Conservation (phyloP, 2,888 invertebrate species). For the Thelaira solivaga region DNA sequence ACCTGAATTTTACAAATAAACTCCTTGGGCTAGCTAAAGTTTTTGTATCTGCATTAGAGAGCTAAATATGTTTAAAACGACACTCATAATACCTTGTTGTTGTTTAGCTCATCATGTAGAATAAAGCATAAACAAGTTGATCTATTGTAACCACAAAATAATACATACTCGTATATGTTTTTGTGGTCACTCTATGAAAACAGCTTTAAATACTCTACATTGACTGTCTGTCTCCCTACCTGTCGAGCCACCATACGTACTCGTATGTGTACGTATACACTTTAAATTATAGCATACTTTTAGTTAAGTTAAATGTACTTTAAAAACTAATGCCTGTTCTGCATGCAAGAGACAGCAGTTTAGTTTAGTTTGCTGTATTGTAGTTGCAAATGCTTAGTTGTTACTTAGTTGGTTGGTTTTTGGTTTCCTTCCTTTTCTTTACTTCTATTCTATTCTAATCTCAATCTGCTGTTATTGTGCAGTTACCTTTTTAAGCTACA, state of each 20-base stretch:
- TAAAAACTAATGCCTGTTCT: conserved; percentile 43
- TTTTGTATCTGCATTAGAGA: no score
- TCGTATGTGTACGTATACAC: no score
- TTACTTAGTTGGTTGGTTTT: not conserved
- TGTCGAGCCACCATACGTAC: not conserved
- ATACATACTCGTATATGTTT: conserved; percentile 47
- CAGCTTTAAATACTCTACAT: conserved; percentile 25
- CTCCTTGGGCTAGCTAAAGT: conserved; percentile 6
- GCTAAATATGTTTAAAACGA: conserved; percentile 23
- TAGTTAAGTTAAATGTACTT: conserved; percentile 28
- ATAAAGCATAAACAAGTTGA: conserved; percentile 53
- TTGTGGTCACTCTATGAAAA: conserved; percentile 40
- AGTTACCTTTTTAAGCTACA: no score
- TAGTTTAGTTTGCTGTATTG: not conserved
- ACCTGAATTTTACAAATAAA: not conserved
- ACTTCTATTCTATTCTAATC: no score
- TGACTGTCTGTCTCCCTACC: not conserved
- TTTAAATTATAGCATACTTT: conserved; percentile 37
- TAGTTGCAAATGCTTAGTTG: not conserved
- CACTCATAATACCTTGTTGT: conserved; percentile 46
- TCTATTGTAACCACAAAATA: conserved; percentile 59
- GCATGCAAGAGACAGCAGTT: conserved; percentile 33
- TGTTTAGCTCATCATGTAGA: conserved; percentile 49
- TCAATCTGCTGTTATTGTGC: no score
- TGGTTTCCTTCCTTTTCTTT: not conserved